Percentiles rank a stretch among this genome's conserved stretches.
Evolutionary conservation across 2,113 vertebrate genomes (phyloP).

Genomic region (Syngnathus floridae): DNA sequence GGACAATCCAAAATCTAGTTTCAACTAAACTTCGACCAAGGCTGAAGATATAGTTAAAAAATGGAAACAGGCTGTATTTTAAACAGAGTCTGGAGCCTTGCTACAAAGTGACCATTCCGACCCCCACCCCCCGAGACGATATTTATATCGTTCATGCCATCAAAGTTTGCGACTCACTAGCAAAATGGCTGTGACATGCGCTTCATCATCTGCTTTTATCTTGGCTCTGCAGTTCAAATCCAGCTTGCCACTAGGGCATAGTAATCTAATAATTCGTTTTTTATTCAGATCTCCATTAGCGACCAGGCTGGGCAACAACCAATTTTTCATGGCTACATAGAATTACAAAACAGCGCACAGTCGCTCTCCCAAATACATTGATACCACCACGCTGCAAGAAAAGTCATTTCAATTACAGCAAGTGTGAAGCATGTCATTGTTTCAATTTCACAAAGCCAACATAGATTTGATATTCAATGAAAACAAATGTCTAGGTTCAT

Average conservation of each 20-base stretch:
- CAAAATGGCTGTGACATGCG: background rate
- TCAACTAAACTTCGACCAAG: background rate
- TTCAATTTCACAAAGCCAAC: background rate
- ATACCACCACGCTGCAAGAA: background rate
- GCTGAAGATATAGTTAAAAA: background rate
- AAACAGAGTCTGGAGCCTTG: background rate
- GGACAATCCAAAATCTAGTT: background rate
- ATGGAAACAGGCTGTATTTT: background rate
- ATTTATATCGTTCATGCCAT: background rate
- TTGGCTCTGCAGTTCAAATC: background rate
- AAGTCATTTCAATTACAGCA: background rate
- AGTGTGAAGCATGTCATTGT: background rate
- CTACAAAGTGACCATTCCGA: background rate
- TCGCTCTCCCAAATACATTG: too few relatives aligned
- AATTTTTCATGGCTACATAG: background rate
- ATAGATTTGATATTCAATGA: background rate
- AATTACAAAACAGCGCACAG: background rate
- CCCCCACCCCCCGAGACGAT: background rate
- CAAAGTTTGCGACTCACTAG: background rate
- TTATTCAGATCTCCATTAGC: background rate
- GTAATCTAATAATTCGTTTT: background rate
- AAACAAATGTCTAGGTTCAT: background rate
- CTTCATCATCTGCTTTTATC: slow-evolving; percentile 3
- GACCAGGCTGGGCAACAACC: background rate
- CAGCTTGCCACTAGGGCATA: background rate